Percentiles rank a stretch among this genome's conserved stretches.
These are phyloP conservation scores for Spea multiplicata DNA, from an alignment of 2,113 vertebrate genomes.

Conservation along the genomic window DNA sequence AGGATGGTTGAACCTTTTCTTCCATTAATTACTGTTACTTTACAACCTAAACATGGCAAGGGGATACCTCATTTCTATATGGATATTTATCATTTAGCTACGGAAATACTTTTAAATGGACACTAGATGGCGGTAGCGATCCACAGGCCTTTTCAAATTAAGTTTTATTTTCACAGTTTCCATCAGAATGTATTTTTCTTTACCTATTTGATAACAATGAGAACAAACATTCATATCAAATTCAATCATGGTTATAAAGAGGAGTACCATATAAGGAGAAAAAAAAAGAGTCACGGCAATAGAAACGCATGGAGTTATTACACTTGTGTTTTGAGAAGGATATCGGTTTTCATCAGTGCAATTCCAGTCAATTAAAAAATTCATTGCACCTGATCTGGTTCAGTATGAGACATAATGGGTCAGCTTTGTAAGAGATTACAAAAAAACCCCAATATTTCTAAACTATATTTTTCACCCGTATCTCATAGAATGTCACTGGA, in stretches of 20 bases:
- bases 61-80: too few species aligned
- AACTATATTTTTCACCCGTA: too few species aligned
- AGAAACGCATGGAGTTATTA: neutral
- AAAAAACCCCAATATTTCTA: too few species aligned
- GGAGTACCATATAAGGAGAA: slow-evolving; percentile 1
- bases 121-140: slow-evolving; percentile 40
- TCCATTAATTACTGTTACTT: too few species aligned
- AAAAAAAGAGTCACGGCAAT: neutral
- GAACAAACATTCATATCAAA: slow-evolving; percentile 8
- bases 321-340: neutral
- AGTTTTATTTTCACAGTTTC: neutral
- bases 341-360: neutral
- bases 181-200: neutral
- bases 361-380: neutral
- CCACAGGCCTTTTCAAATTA: neutral
- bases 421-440: too few species aligned
- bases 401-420: too few species aligned
- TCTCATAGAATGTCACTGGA: too few species aligned
- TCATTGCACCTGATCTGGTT: too few species aligned
- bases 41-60: too few species aligned
- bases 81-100: too few species aligned
- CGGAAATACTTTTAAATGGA: neutral
- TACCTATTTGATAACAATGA: neutral
- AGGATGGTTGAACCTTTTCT: too few species aligned
- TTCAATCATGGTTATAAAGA: slow-evolving; percentile 1